Base-by-base conservation (phyloP, 2,888 invertebrate genomes). In the Odontocerum albicorne region DNA sequence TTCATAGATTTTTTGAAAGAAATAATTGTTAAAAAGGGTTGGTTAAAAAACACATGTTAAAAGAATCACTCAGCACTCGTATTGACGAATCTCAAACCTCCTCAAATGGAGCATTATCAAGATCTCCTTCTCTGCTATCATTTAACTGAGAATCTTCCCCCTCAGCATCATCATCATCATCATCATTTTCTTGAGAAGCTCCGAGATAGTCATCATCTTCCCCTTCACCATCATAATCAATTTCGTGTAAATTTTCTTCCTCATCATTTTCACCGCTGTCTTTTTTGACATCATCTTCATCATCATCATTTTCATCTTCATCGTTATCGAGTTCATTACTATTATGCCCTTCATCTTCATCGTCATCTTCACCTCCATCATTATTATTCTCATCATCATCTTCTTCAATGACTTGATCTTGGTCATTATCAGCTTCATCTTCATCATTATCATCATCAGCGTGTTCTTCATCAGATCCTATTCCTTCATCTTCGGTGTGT, bases 31-130 rank as follows among this genome's bases (percentile, higher is more conserved):
- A n/a, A n/a, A n/a, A n/a, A n/a, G n/a, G n/a, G n/a, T n/a, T n/a
- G n/a, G n/a, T n/a, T n/a, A n/a, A n/a, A n/a, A n/a, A n/a, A n/a
- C n/a, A n/a, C n/a, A n/a, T n/a, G n/a, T n/a, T n/a, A n/a, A n/a
- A n/a, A n/a, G n/a, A 21, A 13, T 20, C 39, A 39, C 19, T 19
- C 39, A 10, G 13, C 19, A 39, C 12, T 15, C 6, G 22, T 43
- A 27, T 35, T 12, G 8, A n/a, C n/a, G 4, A 12, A 10, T 44
- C 12, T 45, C 67, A 49, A 57, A 80, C 80, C 73, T 81, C 80
- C 55, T 71, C 69, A 61, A 78, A 77, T 36, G 77, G 78, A 65
- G 72, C 72, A 33, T 74, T 74, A 3, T 75, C 72, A 12, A 65
- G 70, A 60, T 76, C 72, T 1, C 71, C 38, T 33, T 62, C 55